Base-by-base conservation (phyloP, 1,140 invertebrate genomes). In the Temnothorax curvispinosus region DNA sequence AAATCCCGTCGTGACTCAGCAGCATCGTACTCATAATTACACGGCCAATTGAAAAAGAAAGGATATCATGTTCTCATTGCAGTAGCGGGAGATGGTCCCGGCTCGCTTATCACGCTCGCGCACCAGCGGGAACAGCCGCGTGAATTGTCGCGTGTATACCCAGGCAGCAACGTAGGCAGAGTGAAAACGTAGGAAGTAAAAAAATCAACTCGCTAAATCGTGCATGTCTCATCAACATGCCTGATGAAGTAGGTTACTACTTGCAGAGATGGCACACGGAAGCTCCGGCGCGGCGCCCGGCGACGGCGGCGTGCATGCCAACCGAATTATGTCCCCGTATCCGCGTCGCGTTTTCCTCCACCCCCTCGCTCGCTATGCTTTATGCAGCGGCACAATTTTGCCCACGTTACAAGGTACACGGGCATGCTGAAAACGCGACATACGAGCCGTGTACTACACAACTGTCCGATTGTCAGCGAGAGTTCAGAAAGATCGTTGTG, bases 171-270 rank as follows among this genome's bases (percentile, higher is more conserved):
- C n/a, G 77, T 67, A n/a, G 27, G 41, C 56, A 52, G 41, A 69
- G 52, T 27, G 38, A 56, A 81, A 86, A 86, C 8, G 64, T 41
- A 62, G 13, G 18, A 32, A 27, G 84, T 78, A 58, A 54, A 67
- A 27, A 75, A 81, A 44, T 84, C 71, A 85, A 89, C 64, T 41
- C 41, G 38, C 56, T 88, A 71, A 88, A 88, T 86, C 72, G 74
- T 85, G 62, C 81, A 87, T 38, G 80, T 62, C 80, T 85, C 81
- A 87, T 85, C 86, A 87, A 76, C 86, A 75, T 87, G 69, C 62
- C 62, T 85, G 62, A 87, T 69, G 81, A 87, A 85, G 80, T 52
- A 13, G 47, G 41, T 60, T 60, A 64, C 64, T 18, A 86, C 47
- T 78, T 50, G 80, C 41, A 44, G 80, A 47, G 54, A 84, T 11